phyloP scores from a whole-genome alignment of 2,113 vertebrate genomes.

The Phalacrocorax pelagicus region DNA sequence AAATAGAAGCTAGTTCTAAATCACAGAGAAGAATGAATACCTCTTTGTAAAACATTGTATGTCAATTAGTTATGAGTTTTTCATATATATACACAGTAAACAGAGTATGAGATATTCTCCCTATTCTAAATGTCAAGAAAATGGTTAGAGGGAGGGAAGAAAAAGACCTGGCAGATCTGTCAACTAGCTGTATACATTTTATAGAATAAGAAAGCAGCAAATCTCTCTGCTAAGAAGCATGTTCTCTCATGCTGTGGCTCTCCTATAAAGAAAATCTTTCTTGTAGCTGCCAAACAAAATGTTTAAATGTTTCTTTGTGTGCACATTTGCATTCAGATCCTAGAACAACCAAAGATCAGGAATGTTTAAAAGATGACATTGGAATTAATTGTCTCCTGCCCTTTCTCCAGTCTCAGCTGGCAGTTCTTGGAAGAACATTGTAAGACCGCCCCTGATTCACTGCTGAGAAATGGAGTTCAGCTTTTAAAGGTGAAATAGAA shows the following conservation, averaged over 20 bases:
- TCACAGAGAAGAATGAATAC: slow-evolving; percentile 32
- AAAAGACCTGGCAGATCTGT: background rate
- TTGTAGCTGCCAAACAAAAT: background rate
- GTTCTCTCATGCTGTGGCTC: background rate
- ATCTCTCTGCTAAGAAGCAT: background rate
- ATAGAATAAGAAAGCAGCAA: background rate
- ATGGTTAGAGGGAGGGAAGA: background rate
- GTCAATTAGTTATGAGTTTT: background rate
- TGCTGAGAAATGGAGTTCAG: background rate
- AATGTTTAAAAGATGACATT: background rate
- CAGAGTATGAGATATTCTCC: background rate
- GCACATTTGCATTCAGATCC: background rate
- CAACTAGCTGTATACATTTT: background rate
- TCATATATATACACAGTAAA: slow-evolving; percentile 22
- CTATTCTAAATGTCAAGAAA: background rate
- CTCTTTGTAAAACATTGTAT: background rate
- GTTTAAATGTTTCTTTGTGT: background rate
- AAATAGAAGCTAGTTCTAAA: slow-evolving; percentile 2
- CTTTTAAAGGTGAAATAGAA: background rate
- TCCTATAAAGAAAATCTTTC: background rate
- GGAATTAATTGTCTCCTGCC: background rate
- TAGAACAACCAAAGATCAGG: background rate
- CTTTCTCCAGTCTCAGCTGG: background rate
- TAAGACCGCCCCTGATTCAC: background rate
- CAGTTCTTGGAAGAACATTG: background rate